These are phyloP conservation scores for Archilochus colubris DNA, from an alignment of 2,113 vertebrate species.

Conservation along the genomic window DNA sequence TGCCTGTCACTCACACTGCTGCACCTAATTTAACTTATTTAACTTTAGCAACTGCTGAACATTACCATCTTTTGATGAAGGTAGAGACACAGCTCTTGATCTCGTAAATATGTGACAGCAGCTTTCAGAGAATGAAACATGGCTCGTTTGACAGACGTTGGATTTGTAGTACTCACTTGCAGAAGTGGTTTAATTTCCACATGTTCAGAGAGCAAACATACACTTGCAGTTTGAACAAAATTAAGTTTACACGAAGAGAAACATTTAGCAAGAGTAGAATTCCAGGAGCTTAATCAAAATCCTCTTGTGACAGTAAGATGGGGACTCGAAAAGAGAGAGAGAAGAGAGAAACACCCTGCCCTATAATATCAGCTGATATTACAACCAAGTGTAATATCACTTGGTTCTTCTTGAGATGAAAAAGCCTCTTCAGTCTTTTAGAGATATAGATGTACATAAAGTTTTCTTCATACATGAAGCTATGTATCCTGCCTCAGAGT, in stretches of 20 bases:
- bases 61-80: conserved; percentile 39
- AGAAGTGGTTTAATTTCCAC: not conserved
- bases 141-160: not conserved
- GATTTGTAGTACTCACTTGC: not conserved
- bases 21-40: conserved; percentile 68
- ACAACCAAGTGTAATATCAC: too few species aligned
- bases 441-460: not conserved
- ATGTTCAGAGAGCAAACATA: not conserved
- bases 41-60: conserved; percentile 40
- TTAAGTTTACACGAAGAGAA: not conserved
- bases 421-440: not conserved
- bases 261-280: not conserved
- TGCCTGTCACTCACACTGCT: conserved; percentile 35
- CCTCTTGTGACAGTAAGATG: not conserved
- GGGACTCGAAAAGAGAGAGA: not conserved
- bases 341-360: not conserved
- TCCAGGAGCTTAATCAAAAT: not conserved
- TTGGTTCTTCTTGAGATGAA: not conserved
- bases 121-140: conserved; percentile 4
- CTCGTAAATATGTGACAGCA: not conserved
- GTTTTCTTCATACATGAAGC: not conserved
- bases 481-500: not conserved
- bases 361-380: not conserved
- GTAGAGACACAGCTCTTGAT: conserved; percentile 31
- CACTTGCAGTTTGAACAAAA: not conserved